Evolutionary conservation across 2,797 vertebrate genomes (phyloP), one percentile per base, ranked within the genome.

Genomic region (Falco columbarius): DNA sequence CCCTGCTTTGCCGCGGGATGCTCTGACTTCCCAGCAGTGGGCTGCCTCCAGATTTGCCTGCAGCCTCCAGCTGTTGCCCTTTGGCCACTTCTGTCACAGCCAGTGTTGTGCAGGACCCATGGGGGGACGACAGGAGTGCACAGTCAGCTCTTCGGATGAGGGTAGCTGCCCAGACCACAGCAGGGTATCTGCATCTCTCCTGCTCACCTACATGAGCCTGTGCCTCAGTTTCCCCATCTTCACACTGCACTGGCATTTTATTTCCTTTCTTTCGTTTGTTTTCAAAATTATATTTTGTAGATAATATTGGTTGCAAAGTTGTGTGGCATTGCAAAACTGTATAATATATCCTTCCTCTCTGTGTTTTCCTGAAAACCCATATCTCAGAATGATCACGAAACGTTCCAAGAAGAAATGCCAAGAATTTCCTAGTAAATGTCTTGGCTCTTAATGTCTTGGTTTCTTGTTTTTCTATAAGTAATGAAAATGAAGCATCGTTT

Each of bases 391-490:
- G 75, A 88, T 38, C 63, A 44, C 23, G 40, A 88, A 91, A 38
- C 13, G 0, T 47, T 95, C 86, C 86, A 82, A 72, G 65, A 59
- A 89, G 71, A 88, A 92, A 91, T 76, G 80, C 94, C 89, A 93
- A 72, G 82, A 90, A 90, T 87, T 90, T 79, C 63, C 79, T 66
- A 85, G 74, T 61, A 80, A 93, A 92, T 30, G 63, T 54, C 88
- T 85, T 90, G 90, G 90, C 81, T 80, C 21, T 90, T 46, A 26
- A 30, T 9, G 3, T 59, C 76, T 79, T 51, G 44, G 38, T 2
- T n/a, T 82, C 85, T 68, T 72, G 44, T 58, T 85, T 90, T 92
- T 72, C 86, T 88, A 15, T 68, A 91, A 94, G 85, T 51, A 91
- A 86, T 58, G 71, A 91, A 85, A 85, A 91, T 23, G 70, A 74